Base-by-base conservation (phyloP, 2,113 vertebrate species). In the Pelvicachromis taeniatus region DNA sequence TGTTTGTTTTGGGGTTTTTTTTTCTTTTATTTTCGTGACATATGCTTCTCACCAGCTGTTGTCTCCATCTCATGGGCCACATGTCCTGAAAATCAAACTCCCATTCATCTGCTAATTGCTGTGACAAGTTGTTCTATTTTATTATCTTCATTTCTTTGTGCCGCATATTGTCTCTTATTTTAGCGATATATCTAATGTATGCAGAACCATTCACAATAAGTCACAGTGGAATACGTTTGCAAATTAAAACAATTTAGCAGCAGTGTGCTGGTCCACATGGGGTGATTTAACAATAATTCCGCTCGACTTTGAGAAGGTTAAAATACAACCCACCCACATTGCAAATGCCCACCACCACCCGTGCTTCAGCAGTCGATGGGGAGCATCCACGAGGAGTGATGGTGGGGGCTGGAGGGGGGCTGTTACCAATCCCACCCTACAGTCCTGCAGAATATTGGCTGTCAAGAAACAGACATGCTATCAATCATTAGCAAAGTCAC, bases 401-500 rank as follows among this genome's bases (percentile, higher is more conserved):
- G 53, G 12, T 59, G 21, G 17, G 42, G 19, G 16, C 26, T 38
- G 19, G 21, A 9, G 23, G 33, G 38, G 13, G 11, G 54, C 42
- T 29, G 31, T 81, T 4, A 65, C 70, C 53, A 38, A 53, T 85
- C 56, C 63, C 21, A 59, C 61, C 56, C 75, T 77, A 61, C 82
- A 81, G 84, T 85, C 84, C 88, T 68, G 85, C 83, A 77, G 91
- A 90, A 89, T 90, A 87, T 86, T 89, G 85, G 83, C 89, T 95
- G 91, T 95, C 94, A 94, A 91, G 85, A 87, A 86, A 89, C 77
- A 88, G 88, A 93, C 93, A 87, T 78, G 83, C 88, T 88, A 95
- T 96, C 94, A 95, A 95, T 95, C 95, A 94, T 13, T 81, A 31
- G 77, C 91, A 95, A 95, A 94, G 94, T 94, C 94, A 93, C 80